Base-by-base conservation (phyloP, 2,113 vertebrate species). In the Tichodroma muraria region DNA sequence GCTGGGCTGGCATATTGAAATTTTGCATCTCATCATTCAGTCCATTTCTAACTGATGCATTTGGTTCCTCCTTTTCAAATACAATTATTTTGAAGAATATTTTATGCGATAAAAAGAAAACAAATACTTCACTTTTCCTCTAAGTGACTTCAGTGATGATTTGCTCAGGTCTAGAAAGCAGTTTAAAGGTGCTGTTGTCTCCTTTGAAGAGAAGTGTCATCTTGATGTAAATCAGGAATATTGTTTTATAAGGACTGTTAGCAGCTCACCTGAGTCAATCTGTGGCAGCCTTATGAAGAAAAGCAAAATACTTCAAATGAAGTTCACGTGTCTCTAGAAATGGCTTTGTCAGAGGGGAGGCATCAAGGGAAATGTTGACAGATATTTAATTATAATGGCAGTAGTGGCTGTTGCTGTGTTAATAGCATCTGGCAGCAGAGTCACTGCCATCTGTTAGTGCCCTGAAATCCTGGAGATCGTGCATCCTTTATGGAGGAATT, bases 281-380 rank as follows among this genome's bases (percentile, higher is more conserved):
- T 86, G 71, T 60, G 64, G 56, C 77, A 33, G 22, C 27, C 19
- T 68, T 19, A 15, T 1, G 44, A 79, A 76, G 61, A 80, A 68
- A 52, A 85, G 35, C 64, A 66, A 53, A 91, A 92, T 68, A 33
- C 87, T 85, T 84, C 33, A 56, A 59, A 50, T 73, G 31, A 79
- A 72, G 75, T 78, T 86, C 53, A 37, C 28, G 1, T 65, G 31
- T 61, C 60, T 85, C 56, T 35, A 45, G 83, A 77, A 93, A 38
- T n/a, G 66, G 42, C 70, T 89, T 77, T 4, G 17, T 78, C 63
- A 63, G 76, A 88, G 76, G 72, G 80, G 73, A 85, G 37, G 65
- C 84, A 68, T 87, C 89, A 50, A 68, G 90, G 80, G 91, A 63
- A 91, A 85, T n/a, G 77, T 37, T 77, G 78, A 93, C 80, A 91